Evolutionary conservation across 2,797 vertebrate species (phyloP), one percentile per base, ranked within the genome.

Genomic region (Parauchenoglanis ngamensis): DNA sequence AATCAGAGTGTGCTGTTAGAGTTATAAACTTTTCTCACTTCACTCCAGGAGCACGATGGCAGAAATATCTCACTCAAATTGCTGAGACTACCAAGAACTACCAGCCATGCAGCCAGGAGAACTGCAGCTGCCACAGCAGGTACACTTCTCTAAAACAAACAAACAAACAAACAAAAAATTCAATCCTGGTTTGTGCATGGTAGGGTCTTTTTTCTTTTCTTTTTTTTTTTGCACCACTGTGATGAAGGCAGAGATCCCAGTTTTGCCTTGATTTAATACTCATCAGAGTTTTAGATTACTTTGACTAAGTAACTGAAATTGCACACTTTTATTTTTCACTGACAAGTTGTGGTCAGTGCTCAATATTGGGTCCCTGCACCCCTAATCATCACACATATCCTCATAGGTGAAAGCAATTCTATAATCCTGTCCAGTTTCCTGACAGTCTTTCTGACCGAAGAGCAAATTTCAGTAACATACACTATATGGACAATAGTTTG

Each of bases 71-170:
- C 59, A 87, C 89, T 15, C 89, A 84, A 17, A 91, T 95, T 25
- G 90, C 94, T 1, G 89, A 90, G 77, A 95, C 96, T 61, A 92
- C 97, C 85, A 91, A 93, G 85, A 92, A 68, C 19, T 95, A 97
- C 90, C 86, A 91, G n/a, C 94, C 96, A 0, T 99, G 98, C 88
- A 92, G 88, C 75, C 94, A 95, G 88, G 94, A 89, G 87, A 97
- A 98, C 91, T 98, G 98, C 88, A 97, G 96, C 94, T 99, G 98
- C 91, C 95, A 98, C 91, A 92, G 93, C 15, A 94, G 96, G 98
- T 99, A 91, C 91, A 25, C 49, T 77, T 83, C 44, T 21, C 94
- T 92, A 54, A 25, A 52, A n/a, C 57, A 65, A 15, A 4, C 23
- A 17, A 10, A 54, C 28, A n/a, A n/a, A 76, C n/a, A n/a, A n/a